Conservation (phyloP, 2,113 vertebrate genomes). For the Zingel zingel region DNA sequence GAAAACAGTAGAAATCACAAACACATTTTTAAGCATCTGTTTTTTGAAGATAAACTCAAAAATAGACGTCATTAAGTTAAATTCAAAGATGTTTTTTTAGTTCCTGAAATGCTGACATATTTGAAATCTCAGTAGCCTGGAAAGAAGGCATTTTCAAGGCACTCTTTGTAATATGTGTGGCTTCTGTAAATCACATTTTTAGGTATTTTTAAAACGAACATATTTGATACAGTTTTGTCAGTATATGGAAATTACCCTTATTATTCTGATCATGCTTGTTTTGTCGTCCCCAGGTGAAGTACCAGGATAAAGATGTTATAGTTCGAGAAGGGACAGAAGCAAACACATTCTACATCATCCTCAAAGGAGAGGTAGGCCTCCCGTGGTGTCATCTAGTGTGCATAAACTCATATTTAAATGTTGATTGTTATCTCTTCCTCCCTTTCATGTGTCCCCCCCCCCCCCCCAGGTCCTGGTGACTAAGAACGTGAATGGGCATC, state of each 20-base stretch:
- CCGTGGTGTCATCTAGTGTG: background rate
- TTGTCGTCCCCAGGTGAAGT: conserved; percentile 79
- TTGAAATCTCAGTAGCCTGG: background rate
- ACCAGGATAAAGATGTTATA: conserved; percentile 82
- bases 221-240: background rate
- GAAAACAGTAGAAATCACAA: background rate
- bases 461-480: conserved; percentile 83
- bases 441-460: background rate
- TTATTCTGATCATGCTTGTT: background rate
- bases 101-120: background rate
- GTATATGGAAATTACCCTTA: background rate
- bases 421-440: background rate
- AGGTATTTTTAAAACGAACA: background rate
- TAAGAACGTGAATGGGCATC: conserved; percentile 78
- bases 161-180: background rate
- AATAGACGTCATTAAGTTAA: background rate
- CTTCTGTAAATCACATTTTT: background rate
- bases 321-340: conserved; percentile 86
- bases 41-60: background rate
- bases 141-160: background rate
- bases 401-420: background rate
- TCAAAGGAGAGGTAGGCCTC: conserved; percentile 85
- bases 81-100: background rate
- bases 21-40: background rate
- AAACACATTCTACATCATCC: conserved; percentile 87